Evolutionary conservation across 2,797 vertebrate genomes (phyloP), one percentile per base, ranked within the genome.

Genomic region (Lagocephalus sceleratus): DNA sequence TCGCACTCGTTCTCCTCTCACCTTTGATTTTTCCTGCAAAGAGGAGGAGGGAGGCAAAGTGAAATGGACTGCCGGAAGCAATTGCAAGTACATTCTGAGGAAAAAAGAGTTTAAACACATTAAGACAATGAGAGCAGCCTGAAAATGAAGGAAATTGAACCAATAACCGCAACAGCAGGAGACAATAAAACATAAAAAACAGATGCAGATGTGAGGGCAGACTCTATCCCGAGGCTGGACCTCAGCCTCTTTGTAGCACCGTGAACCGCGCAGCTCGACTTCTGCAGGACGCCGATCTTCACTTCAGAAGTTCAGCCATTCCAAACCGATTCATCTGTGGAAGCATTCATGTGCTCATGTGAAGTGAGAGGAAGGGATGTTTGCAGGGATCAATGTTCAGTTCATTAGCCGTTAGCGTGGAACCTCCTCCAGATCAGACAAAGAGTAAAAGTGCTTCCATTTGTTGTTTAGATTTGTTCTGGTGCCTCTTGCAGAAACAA

Each of bases 241-340:
- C 66, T 43, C 23, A 60, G 46, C 65, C 44, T 26, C 0, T 86
- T 80, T 79, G 43, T n/a, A n/a, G n/a, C n/a, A n/a, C 43, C 2
- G 65, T 65, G 72, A 51, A 78, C 68, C 61, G 75, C 56, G 62
- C 54, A 65, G 66, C 64, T 85, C 57, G 5, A 66, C 65, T 69
- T 76, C 52, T 46, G 38, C 54, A 51, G 73, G 66, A 68, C 22
- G 25, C 47, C 66, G 71, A 62, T 60, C 77, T 80, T 85, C 77
- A 51, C 73, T 81, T 87, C 63, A 74, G 71, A 79, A 77, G 74
- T 73, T 14, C 43, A 54, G 54, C 66, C 68, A 29, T 59, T 77
- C 63, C 81, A 71, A 87, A 74, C 68, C 69, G 85, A 86, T 88
- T 84, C 83, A 72, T 73, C 56, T 16, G 20, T 44, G 0, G 59